Evolutionary conservation across 1,140 invertebrate genomes (phyloP).

Genomic region (Lordiphosa mommai): DNA sequence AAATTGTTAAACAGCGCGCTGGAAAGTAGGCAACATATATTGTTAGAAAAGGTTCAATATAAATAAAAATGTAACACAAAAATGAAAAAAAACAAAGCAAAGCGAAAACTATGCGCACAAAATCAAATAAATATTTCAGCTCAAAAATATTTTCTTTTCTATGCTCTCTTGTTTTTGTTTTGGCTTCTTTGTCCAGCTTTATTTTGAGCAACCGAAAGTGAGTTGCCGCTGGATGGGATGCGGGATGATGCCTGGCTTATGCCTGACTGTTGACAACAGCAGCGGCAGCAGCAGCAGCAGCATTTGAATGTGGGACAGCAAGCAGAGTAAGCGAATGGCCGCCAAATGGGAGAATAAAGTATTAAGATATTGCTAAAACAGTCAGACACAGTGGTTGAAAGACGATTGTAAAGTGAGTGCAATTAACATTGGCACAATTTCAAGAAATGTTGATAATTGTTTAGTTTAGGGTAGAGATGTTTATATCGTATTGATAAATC

Average conservation of each 20-base stretch:
- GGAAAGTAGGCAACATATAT: conserved; percentile 3
- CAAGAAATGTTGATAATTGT: too few species aligned
- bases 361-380: conserved; percentile 10
- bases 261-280: conserved; percentile 36
- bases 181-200: conserved; percentile 25
- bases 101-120: conserved; percentile 34
- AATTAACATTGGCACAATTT: too few species aligned
- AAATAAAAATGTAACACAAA: conserved; percentile 14
- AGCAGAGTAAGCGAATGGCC: conserved; percentile 8
- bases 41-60: not conserved
- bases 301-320: conserved; percentile 53
- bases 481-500: too few species aligned
- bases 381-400: conserved; percentile 7
- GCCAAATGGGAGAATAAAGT: too few species aligned
- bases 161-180: conserved; percentile 2
- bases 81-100: conserved; percentile 12
- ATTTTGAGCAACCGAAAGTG: conserved; percentile 46
- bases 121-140: conserved; percentile 65
- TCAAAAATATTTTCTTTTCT: conserved; percentile 48
- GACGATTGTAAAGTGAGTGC: too few species aligned
- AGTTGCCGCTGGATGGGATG: conserved; percentile 19
- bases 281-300: conserved; percentile 7
- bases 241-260: conserved; percentile 8
- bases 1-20: not conserved
- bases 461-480: too few species aligned